Percentiles rank a stretch among this genome's conserved stretches.
Evolutionary conservation across 2,797 vertebrate genomes (phyloP).

Genomic region (Manis crassicaudata): DNA sequence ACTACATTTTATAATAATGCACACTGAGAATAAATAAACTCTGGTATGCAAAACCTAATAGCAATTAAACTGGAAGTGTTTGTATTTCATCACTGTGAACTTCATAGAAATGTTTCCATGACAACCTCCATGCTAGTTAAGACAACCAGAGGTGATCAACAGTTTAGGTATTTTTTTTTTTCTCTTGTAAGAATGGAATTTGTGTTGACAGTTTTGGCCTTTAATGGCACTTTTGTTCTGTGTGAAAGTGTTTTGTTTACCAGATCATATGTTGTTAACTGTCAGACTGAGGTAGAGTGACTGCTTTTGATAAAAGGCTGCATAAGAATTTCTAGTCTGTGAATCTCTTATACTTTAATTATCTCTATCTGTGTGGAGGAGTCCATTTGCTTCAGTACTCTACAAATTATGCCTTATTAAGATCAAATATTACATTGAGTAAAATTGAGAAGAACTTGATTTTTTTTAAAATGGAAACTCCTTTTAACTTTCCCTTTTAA

Average conservation of each 20-base stretch:
- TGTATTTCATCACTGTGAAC: conserved; percentile 94
- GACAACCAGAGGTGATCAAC: conserved; percentile 98
- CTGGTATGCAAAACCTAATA: conserved; percentile 91
- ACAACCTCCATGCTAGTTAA: conserved; percentile 98
- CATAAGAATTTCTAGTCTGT: conserved; percentile 91
- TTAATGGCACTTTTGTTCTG: conserved; percentile 97
- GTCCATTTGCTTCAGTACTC: conserved; percentile 89
- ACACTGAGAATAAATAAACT: conserved; percentile 89
- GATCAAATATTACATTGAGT: conserved; percentile 87
- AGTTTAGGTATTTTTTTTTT: conserved; percentile 86
- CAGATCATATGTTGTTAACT: conserved; percentile 96
- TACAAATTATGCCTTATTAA: conserved; percentile 87
- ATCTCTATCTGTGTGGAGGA: conserved; percentile 92
- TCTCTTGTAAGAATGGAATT: conserved; percentile 94
- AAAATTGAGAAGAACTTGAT: conserved; percentile 80
- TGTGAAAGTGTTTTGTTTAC: conserved; percentile 99
- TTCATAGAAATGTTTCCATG: conserved; percentile 97
- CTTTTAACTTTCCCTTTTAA: conserved; percentile 58
- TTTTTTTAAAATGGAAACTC: conserved; percentile 70
- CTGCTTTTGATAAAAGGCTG: conserved; percentile 96
- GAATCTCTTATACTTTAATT: conserved; percentile 93
- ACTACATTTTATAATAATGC: conserved; percentile 86
- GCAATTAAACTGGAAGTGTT: conserved; percentile 95
- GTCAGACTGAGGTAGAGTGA: conserved; percentile 93
- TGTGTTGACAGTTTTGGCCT: conserved; percentile 99